phyloP scores from a whole-genome alignment of 2,888 invertebrate genomes.

The Ophioninae sp. region DNA sequence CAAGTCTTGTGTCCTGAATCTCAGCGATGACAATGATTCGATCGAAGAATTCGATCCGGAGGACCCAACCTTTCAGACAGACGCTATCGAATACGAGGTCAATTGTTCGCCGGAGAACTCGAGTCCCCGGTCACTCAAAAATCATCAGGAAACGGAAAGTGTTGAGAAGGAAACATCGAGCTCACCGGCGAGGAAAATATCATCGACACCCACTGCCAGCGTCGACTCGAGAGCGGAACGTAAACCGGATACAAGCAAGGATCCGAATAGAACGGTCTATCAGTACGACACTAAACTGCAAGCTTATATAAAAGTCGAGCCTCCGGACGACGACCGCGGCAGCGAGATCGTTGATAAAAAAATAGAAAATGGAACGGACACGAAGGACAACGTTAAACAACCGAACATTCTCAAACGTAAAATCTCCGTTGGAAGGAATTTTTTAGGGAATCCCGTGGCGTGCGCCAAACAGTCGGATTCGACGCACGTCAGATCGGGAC shows the following conservation, averaged over 20 bases:
- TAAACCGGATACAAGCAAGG: slow-evolving; percentile 11
- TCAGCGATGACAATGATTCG: slow-evolving; percentile 73
- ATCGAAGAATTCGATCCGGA: slow-evolving; percentile 79
- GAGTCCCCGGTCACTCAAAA: neutral
- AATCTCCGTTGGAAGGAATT: slow-evolving; percentile 58
- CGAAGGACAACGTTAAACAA: slow-evolving; percentile 53
- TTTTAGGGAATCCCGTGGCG: slow-evolving; percentile 57
- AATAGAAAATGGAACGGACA: slow-evolving; percentile 9
- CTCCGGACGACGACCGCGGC: slow-evolving; percentile 31
- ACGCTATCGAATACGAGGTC: slow-evolving; percentile 65
- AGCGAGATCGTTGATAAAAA: neutral
- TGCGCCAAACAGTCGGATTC: slow-evolving; percentile 54
- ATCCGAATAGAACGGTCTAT: slow-evolving; percentile 55
- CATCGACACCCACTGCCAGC: neutral
- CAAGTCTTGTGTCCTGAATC: slow-evolving; percentile 16
- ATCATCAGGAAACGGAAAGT: slow-evolving; percentile 42
- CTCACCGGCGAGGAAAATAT: neutral
- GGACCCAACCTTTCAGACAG: slow-evolving; percentile 71
- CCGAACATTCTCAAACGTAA: slow-evolving; percentile 72
- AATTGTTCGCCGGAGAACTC: slow-evolving; percentile 50
- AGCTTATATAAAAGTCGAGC: slow-evolving; percentile 62
- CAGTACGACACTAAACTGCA: slow-evolving; percentile 59
- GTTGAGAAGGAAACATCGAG: neutral
- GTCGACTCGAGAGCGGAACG: slow-evolving; percentile 8
- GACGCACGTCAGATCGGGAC: slow-evolving; percentile 53